A percentile compares a stretch with the other conserved stretches of the same genome.
These are phyloP conservation scores for Rhogogaster chlorosoma DNA, from an alignment of 2,888 invertebrate genomes.

Conservation along the genomic window DNA sequence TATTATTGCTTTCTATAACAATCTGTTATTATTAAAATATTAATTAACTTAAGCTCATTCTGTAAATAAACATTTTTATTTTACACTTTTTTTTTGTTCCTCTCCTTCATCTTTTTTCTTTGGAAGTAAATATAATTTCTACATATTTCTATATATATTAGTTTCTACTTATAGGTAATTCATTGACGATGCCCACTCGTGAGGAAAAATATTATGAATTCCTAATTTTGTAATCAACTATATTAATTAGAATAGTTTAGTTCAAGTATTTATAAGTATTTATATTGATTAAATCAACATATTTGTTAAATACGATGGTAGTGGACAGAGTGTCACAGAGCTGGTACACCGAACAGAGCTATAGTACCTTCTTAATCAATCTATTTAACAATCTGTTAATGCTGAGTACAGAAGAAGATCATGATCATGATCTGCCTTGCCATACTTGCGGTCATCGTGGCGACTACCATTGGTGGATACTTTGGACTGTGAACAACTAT, in stretches of 20 bases:
- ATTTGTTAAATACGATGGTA: conserved; percentile 53
- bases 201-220: not conserved
- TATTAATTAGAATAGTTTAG: not conserved
- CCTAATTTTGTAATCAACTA: not conserved
- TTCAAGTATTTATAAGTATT: not conserved
- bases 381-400: conserved; percentile 59
- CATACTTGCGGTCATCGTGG: conserved; percentile 87
- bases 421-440: conserved; percentile 94
- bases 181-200: not conserved
- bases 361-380: conserved; percentile 44
- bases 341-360: conserved; percentile 23
- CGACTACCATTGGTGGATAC: conserved; percentile 84
- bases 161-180: not conserved
- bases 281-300: not conserved
- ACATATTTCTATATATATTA: not conserved
- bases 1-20: conserved; percentile 54
- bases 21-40: conserved; percentile 37
- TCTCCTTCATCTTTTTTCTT: not conserved
- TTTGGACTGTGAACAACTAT: conserved; percentile 79
- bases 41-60: conserved; percentile 38
- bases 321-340: conserved; percentile 61
- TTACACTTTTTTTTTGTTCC: conserved; percentile 55
- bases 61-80: conserved; percentile 70
- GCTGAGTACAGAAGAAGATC: conserved; percentile 92
- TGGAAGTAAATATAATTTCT: not conserved